Conservation (phyloP, 1,140 invertebrate genomes). For the Drosophila ohnishii region DNA sequence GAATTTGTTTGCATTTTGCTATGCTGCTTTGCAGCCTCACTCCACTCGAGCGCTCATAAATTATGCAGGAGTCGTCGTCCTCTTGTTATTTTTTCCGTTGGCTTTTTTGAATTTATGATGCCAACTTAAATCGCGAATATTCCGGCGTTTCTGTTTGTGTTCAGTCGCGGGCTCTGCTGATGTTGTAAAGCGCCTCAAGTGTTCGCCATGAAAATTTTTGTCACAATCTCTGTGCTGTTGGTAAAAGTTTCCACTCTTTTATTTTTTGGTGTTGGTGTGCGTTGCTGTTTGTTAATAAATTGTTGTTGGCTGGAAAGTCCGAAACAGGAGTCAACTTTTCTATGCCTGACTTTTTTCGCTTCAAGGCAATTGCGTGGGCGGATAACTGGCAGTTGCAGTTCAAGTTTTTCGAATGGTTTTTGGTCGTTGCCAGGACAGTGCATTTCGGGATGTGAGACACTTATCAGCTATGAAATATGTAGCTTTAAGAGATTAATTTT, state of each 20-base stretch:
- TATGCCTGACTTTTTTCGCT: conserved; percentile 18
- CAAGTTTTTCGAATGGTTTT: conserved; percentile 18
- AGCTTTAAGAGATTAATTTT: not conserved
- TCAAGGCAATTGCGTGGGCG: conserved; percentile 27
- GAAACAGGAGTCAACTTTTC: conserved; percentile 53
- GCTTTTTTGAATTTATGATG: conserved; percentile 57
- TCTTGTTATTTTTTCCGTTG: conserved; percentile 17
- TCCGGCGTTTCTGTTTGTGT: conserved; percentile 20
- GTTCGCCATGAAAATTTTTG: conserved; percentile 58
- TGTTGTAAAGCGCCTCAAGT: conserved; percentile 47
- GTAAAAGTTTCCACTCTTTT: conserved; percentile 25
- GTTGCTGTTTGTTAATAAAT: conserved; percentile 38
- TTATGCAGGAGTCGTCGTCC: conserved; percentile 59
- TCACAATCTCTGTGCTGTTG: conserved; percentile 52
- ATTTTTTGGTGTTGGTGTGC: conserved; percentile 6
- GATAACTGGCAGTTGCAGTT: conserved; percentile 27
- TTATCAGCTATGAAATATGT: conserved; percentile 9
- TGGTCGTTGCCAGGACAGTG: conserved; percentile 1
- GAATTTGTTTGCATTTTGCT: conserved; percentile 40
- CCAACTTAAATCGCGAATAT: conserved; percentile 53
- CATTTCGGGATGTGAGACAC: not conserved
- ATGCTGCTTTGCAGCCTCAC: conserved; percentile 6
- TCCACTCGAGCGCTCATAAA: conserved; percentile 47
- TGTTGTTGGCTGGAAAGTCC: conserved; percentile 34
- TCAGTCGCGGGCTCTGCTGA: conserved; percentile 21